phyloP scores from a whole-genome alignment of 2,888 invertebrate species.

The Rapana venosa region DNA sequence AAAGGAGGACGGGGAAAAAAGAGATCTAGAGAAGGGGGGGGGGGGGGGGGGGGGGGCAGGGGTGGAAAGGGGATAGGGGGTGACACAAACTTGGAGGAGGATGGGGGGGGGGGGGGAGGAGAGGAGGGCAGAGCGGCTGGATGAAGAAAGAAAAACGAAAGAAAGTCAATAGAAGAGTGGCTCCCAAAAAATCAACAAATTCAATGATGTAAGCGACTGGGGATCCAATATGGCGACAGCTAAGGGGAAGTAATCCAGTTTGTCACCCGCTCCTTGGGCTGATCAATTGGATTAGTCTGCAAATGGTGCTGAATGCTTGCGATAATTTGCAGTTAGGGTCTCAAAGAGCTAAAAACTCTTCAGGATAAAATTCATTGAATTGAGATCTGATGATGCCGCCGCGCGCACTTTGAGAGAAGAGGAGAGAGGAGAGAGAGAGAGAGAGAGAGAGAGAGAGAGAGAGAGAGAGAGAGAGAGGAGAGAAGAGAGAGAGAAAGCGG shows the following conservation, averaged over 20 bases:
- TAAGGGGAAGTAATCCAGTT: slow-evolving; percentile 40
- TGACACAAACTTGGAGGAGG: neutral
- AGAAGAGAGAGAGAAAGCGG: neutral
- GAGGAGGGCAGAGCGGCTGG: neutral
- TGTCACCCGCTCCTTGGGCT: slow-evolving; percentile 31
- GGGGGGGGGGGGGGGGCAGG: neutral
- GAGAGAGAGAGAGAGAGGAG: neutral
- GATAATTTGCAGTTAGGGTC: slow-evolving; percentile 39
- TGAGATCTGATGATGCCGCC: slow-evolving; percentile 22
- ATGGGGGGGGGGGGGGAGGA: neutral
- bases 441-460: too few relatives aligned
- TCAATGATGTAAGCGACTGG: slow-evolving; percentile 35
- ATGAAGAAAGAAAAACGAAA: neutral
- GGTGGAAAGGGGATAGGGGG: neutral
- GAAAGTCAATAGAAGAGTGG: slow-evolving; percentile 21
- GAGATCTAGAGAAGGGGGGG: neutral
- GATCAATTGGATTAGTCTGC: slow-evolving; percentile 43
- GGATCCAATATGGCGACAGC: slow-evolving; percentile 43
- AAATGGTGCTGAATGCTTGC: slow-evolving; percentile 39
- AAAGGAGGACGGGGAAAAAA: neutral
- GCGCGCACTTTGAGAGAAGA: neutral
- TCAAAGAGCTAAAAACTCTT: slow-evolving; percentile 30
- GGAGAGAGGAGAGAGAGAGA: too few relatives aligned
- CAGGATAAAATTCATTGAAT: slow-evolving; percentile 29
- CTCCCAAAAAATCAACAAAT: slow-evolving; percentile 30